Evolutionary conservation across 2,888 invertebrate genomes (phyloP).

Genomic region (Cephonodes hylas): DNA sequence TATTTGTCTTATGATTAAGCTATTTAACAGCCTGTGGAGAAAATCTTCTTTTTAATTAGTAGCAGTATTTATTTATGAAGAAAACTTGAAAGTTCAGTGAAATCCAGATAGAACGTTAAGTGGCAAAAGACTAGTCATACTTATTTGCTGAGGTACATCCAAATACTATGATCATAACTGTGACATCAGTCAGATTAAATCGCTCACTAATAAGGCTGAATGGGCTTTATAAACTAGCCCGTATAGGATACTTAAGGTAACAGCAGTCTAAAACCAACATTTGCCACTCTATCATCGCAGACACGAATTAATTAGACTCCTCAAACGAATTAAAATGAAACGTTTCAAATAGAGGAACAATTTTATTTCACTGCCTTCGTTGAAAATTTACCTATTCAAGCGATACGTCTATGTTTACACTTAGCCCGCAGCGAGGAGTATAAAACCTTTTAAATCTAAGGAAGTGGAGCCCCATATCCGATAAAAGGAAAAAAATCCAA

Average conservation of each 20-base stretch:
- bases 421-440: background rate
- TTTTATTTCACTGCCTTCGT: background rate
- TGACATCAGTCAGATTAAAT: no score
- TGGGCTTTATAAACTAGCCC: no score
- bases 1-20: no score
- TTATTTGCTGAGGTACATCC: no score
- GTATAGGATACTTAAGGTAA: background rate
- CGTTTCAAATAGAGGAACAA: background rate
- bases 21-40: no score
- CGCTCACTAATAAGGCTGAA: no score
- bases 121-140: no score
- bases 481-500: slow-evolving; percentile 10
- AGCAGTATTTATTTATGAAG: no score
- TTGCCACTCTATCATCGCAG: background rate
- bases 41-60: no score
- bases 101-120: no score
- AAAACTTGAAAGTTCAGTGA: no score
- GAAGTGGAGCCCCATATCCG: background rate
- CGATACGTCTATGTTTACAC: background rate
- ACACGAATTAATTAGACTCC: background rate
- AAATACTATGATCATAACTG: no score
- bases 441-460: background rate
- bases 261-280: background rate
- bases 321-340: background rate
- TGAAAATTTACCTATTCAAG: background rate